Evolutionary conservation across 2,888 invertebrate species (phyloP).

Genomic region (Ceraclea dissimilis): DNA sequence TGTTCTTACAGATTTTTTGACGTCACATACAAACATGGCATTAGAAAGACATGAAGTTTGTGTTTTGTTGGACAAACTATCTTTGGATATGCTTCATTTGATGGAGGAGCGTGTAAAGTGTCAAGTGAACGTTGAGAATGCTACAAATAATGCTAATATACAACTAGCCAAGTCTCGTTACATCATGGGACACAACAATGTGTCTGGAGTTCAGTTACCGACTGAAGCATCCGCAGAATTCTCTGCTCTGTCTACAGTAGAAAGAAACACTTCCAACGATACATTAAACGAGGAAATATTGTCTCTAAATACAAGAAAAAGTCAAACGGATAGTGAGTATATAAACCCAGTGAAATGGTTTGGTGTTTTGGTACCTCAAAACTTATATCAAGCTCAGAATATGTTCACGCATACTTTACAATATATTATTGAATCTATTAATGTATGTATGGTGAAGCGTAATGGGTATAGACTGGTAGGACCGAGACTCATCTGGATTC

Average conservation of each 20-base stretch:
- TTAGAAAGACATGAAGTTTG: conserved; percentile 40
- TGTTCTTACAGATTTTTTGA: no score
- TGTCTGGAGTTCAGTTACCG: conserved; percentile 64
- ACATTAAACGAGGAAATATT: conserved; percentile 32
- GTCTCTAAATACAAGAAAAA: conserved; percentile 32
- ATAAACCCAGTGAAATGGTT: conserved; percentile 78
- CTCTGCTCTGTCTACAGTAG: conserved; percentile 37
- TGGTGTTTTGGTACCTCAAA: conserved; percentile 76
- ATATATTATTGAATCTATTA: conserved; percentile 56
- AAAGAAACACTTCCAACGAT: conserved; percentile 35
- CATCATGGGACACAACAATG: conserved; percentile 67
- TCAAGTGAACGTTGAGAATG: conserved; percentile 62
- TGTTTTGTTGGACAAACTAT: conserved; percentile 58
- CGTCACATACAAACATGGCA: not conserved
- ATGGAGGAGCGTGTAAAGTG: conserved; percentile 65
- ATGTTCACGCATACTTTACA: conserved; percentile 65
- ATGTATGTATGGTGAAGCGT: no score
- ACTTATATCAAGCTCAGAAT: conserved; percentile 65
- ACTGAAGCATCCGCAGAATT: conserved; percentile 52
- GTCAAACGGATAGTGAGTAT: conserved; percentile 35
- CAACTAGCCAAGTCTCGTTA: conserved; percentile 70
- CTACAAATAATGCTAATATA: conserved; percentile 61
- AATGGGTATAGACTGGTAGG: no score
- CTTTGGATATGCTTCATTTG: conserved; percentile 60
- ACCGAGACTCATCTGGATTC: no score